A percentile compares a stretch with the other conserved stretches of the same genome.
Conservation (phyloP, 2,797 vertebrate species). For the Loriculus beryllinus region DNA sequence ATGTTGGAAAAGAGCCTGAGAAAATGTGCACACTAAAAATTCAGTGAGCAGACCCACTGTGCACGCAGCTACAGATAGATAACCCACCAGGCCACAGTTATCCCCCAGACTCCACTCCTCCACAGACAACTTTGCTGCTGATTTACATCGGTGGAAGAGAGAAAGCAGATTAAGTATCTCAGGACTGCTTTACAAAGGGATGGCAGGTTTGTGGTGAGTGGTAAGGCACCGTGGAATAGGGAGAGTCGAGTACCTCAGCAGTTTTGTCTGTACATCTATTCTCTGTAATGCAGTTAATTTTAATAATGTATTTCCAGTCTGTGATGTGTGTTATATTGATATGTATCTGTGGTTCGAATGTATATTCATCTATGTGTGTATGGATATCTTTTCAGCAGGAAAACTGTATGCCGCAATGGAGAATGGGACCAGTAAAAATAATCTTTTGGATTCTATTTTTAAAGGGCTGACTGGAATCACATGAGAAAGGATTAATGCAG, state of each 20-base stretch:
- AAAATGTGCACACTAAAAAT: fast-evolving
- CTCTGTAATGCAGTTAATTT: slow-evolving; percentile 7
- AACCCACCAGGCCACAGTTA: neutral
- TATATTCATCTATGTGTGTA: neutral
- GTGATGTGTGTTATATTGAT: neutral
- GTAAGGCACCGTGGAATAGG: neutral
- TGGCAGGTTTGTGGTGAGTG: neutral
- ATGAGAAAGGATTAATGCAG: neutral
- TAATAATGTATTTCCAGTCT: slow-evolving; percentile 6
- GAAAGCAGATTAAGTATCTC: neutral
- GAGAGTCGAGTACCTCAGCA: neutral
- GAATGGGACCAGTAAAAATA: neutral
- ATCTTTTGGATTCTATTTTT: neutral
- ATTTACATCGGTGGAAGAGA: neutral
- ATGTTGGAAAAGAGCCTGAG: neutral
- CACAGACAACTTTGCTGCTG: neutral
- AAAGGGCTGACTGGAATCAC: neutral
- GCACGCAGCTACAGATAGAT: neutral
- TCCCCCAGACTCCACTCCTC: neutral
- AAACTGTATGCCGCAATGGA: neutral
- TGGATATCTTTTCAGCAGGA: slow-evolving; percentile 9
- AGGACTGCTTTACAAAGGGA: neutral
- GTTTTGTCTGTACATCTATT: neutral
- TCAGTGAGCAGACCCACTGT: neutral
- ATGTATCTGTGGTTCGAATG: neutral